Percentiles rank a stretch among this genome's conserved stretches.
Conservation (phyloP, 2,888 invertebrate genomes). For the Ametastegia equiseti region DNA sequence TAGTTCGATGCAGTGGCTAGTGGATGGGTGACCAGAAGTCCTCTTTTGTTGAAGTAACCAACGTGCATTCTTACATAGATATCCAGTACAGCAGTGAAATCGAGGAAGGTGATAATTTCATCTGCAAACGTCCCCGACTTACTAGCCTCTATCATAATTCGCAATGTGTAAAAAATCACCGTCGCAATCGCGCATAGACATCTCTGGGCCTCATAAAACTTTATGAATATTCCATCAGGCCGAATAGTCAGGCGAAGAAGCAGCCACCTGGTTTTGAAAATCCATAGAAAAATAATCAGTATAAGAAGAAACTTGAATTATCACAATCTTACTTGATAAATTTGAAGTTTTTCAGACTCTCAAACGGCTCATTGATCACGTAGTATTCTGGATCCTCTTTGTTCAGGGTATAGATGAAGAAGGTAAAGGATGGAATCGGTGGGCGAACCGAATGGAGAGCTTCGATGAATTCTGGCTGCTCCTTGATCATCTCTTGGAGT, state of each 20-base stretch:
- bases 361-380: slow-evolving; percentile 51
- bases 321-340: slow-evolving; percentile 67
- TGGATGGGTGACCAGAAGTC: slow-evolving; percentile 61
- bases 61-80: slow-evolving; percentile 61
- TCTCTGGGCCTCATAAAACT: slow-evolving; percentile 27
- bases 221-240: slow-evolving; percentile 27
- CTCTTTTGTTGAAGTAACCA: slow-evolving; percentile 58
- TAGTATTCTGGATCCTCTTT: slow-evolving; percentile 38
- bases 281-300: background rate
- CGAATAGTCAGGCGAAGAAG: slow-evolving; percentile 27
- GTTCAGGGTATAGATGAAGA: slow-evolving; percentile 32
- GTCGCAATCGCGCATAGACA: background rate
- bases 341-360: slow-evolving; percentile 62
- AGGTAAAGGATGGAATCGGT: slow-evolving; percentile 32
- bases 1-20: slow-evolving; percentile 59
- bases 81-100: slow-evolving; percentile 9
- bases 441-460: slow-evolving; percentile 9
- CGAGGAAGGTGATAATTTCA: background rate
- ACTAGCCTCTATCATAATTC: slow-evolving; percentile 10
- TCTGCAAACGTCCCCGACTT: background rate
- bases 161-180: slow-evolving; percentile 2
- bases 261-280: slow-evolving; percentile 19
- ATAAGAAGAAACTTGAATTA: background rate
- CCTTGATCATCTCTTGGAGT: background rate
- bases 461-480: slow-evolving; percentile 3